Conservation (phyloP, 2,888 invertebrate genomes). For the Bursaphelenchus okinawaensis region DNA sequence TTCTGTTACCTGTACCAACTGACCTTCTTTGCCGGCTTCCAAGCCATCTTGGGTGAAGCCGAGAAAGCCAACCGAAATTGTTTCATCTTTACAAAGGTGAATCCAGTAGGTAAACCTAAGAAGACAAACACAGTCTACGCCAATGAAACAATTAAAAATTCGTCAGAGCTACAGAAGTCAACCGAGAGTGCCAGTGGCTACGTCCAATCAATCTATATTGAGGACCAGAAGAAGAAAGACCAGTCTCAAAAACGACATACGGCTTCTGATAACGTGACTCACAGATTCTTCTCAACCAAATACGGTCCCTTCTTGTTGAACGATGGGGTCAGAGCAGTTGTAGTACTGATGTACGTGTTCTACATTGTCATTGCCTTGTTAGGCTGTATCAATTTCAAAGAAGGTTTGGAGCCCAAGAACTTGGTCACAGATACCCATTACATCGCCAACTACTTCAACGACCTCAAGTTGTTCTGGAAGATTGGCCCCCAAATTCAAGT, state of each 20-base stretch:
- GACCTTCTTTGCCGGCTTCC: slow-evolving; percentile 84
- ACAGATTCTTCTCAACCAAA: slow-evolving; percentile 36
- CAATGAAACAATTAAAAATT: background rate
- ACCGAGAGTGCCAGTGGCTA: slow-evolving; percentile 6
- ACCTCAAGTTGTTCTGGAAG: slow-evolving; percentile 53
- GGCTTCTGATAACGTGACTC: slow-evolving; percentile 22
- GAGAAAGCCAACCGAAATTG: slow-evolving; percentile 82
- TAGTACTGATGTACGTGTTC: slow-evolving; percentile 32
- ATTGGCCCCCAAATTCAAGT: slow-evolving; percentile 51
- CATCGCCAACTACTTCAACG: slow-evolving; percentile 49
- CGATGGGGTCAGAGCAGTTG: slow-evolving; percentile 30
- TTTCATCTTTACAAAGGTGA: slow-evolving; percentile 33
- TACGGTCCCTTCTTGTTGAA: slow-evolving; percentile 52
- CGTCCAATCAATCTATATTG: slow-evolving; percentile 23
- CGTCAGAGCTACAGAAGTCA: background rate
- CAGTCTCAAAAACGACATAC: background rate
- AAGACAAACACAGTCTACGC: slow-evolving; percentile 20
- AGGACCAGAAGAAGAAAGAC: slow-evolving; percentile 14
- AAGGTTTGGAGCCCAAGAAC: slow-evolving; percentile 55
- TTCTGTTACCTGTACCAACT: slow-evolving; percentile 73
- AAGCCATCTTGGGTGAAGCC: slow-evolving; percentile 81
- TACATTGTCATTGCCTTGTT: slow-evolving; percentile 71
- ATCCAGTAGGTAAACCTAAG: slow-evolving; percentile 17
- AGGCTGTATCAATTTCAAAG: slow-evolving; percentile 66
- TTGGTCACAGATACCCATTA: slow-evolving; percentile 55